Percentiles rank a stretch among this genome's conserved stretches.
phyloP scores from a whole-genome alignment of 1,140 invertebrate genomes.

The Lepidurus packardi region DNA sequence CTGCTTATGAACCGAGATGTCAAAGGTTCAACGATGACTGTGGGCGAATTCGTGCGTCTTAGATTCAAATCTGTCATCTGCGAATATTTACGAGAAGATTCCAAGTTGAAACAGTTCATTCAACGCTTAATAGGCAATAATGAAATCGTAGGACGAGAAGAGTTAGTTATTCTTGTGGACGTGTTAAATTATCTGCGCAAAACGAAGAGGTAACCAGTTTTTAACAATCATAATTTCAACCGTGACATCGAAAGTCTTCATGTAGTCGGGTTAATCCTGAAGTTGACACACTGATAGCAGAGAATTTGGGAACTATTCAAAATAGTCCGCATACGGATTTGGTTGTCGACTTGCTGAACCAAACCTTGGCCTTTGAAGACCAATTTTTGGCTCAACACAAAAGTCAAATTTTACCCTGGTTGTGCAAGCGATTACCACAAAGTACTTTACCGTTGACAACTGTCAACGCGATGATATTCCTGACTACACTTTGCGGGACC shows the following conservation, averaged over 20 bases:
- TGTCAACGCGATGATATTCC: neutral
- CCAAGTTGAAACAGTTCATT: neutral
- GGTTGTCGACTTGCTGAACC: neutral
- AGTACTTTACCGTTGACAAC: neutral
- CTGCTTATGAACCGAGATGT: neutral
- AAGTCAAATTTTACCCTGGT: neutral
- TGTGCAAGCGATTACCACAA: neutral
- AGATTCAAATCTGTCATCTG: neutral
- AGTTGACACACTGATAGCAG: neutral
- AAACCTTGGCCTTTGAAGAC: neutral
- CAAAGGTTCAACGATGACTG: neutral
- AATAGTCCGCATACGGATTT: neutral
- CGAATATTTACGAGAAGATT: neutral
- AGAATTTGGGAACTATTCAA: neutral
- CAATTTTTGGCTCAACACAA: neutral
- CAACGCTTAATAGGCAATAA: neutral
- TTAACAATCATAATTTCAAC: neutral
- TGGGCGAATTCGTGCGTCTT: neutral
- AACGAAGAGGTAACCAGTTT: neutral
- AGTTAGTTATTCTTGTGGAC: neutral
- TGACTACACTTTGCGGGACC: neutral
- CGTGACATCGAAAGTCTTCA: neutral
- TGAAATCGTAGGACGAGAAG: neutral
- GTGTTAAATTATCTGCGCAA: neutral
- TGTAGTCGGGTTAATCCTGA: neutral